Evolutionary conservation across 2,888 invertebrate genomes (phyloP).

Genomic region (Biston stratarius): DNA sequence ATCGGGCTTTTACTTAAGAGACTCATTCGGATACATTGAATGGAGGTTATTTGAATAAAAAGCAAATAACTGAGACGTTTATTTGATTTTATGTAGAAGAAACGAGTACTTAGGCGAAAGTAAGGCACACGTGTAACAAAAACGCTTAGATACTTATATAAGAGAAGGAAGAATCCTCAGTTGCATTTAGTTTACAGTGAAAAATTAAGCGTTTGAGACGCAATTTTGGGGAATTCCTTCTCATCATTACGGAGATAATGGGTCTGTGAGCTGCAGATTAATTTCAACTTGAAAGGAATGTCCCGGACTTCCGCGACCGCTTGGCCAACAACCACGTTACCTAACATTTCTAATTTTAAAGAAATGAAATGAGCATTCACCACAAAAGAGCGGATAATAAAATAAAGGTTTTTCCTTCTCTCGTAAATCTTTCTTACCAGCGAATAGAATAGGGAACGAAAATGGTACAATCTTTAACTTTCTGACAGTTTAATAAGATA

Average conservation of each 20-base stretch:
- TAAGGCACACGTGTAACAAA: conserved; percentile 8
- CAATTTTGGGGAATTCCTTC: conserved; percentile 20
- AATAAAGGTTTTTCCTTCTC: conserved; percentile 71
- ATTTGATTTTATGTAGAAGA: conserved; percentile 37
- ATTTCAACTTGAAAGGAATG: conserved; percentile 48
- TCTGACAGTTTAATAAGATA: conserved; percentile 84
- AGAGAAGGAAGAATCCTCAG: neutral
- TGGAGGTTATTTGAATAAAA: conserved; percentile 51
- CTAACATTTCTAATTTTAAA: conserved; percentile 39
- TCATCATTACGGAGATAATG: conserved; percentile 17
- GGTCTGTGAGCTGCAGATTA: conserved; percentile 40
- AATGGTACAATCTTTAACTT: conserved; percentile 82
- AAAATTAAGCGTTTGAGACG: conserved; percentile 6
- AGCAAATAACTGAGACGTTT: conserved; percentile 44
- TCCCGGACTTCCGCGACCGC: conserved; percentile 41
- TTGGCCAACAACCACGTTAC: conserved; percentile 29
- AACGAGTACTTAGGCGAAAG: conserved; percentile 6
- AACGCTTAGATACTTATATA: neutral
- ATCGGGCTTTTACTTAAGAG: conserved; percentile 54
- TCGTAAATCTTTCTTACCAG: conserved; percentile 74
- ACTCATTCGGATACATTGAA: conserved; percentile 41
- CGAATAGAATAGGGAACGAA: conserved; percentile 73
- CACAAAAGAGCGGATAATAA: conserved; percentile 73
- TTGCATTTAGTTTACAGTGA: neutral
- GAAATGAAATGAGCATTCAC: conserved; percentile 58